Conservation (phyloP, 1,140 invertebrate genomes). For the Drosophila neocordata region DNA sequence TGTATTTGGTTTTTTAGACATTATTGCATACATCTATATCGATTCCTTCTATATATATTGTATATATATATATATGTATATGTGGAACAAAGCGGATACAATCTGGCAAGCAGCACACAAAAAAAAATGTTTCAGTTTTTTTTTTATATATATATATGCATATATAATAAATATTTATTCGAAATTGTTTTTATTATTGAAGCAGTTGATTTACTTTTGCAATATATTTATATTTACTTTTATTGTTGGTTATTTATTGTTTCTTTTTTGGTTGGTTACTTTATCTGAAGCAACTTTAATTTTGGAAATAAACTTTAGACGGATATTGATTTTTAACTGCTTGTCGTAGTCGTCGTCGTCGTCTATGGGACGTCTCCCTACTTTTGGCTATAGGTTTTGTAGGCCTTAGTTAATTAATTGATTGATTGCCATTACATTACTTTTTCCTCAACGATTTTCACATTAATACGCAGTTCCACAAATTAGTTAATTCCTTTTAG, state of each 20-base stretch:
- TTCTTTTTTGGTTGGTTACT: conserved; percentile 24
- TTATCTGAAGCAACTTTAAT: conserved; percentile 50
- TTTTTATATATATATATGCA: background rate
- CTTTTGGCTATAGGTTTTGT: conserved; percentile 9
- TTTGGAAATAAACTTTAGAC: conserved; percentile 82
- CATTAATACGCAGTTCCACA: conserved; percentile 32
- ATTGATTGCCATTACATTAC: conserved; percentile 33
- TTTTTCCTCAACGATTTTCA: background rate
- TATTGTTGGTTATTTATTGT: conserved; percentile 26
- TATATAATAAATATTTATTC: conserved; percentile 17
- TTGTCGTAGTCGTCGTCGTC: conserved; percentile 36
- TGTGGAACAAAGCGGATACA: conserved; percentile 55
- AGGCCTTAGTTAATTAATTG: conserved; percentile 65
- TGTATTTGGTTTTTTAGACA: conserved; percentile 11
- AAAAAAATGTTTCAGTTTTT: conserved; percentile 11
- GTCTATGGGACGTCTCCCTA: conserved; percentile 6
- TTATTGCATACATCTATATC: conserved; percentile 13
- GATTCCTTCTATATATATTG: conserved; percentile 7
- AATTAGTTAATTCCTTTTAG: conserved; percentile 15
- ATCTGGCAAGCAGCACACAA: conserved; percentile 47
- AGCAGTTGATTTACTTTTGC: conserved; percentile 16
- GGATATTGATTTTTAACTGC: conserved; percentile 82
- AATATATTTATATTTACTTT: conserved; percentile 2
- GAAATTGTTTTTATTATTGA: conserved; percentile 16
- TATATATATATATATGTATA: conserved; percentile 15